A percentile compares a stretch with the other conserved stretches of the same genome.
Evolutionary conservation across 2,797 vertebrate genomes (phyloP).

Genomic region (Acrossocheilus fasciatus): DNA sequence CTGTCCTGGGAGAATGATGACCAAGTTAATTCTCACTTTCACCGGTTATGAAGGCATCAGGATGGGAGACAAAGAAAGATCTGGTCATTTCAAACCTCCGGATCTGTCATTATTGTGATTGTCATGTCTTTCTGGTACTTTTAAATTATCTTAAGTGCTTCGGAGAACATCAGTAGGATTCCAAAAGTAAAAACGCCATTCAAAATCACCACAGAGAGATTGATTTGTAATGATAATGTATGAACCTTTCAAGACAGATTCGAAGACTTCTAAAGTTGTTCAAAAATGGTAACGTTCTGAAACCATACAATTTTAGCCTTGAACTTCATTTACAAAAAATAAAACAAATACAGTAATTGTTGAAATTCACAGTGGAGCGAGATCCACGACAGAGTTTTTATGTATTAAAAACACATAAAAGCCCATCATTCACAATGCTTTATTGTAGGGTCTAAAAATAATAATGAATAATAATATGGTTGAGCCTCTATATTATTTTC

Average conservation of each 20-base stretch:
- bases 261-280: neutral
- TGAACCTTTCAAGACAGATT: neutral
- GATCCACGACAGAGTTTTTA: neutral
- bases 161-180: neutral
- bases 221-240: neutral
- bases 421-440: neutral
- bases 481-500: neutral
- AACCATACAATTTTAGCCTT: too few relatives aligned
- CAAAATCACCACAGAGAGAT: neutral
- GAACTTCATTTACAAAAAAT: neutral
- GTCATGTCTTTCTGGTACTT: neutral
- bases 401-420: neutral
- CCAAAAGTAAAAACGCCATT: neutral
- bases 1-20: conserved; percentile 15
- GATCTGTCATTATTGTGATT: conserved; percentile 2
- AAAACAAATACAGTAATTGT: neutral
- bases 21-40: neutral
- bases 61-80: neutral
- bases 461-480: neutral
- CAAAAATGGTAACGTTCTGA: neutral
- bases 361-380: neutral
- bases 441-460: neutral
- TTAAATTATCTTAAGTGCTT: neutral
- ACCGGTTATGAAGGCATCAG: neutral
- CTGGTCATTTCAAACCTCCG: neutral